These are phyloP conservation scores for Oenanthe melanoleuca DNA, from an alignment of 2,113 vertebrate species.

Conservation along the genomic window DNA sequence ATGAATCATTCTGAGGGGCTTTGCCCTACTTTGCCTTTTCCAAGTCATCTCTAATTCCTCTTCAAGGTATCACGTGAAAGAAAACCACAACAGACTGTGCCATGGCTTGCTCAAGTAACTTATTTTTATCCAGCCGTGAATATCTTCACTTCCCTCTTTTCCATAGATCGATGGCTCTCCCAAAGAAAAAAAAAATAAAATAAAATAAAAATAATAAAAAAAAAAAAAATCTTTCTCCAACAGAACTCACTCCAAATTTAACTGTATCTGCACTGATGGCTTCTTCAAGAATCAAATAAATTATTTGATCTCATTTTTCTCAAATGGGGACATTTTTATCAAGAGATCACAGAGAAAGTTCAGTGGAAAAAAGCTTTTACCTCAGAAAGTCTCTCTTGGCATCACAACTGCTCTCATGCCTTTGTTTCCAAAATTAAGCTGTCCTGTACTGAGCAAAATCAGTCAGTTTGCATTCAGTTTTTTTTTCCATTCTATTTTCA, in stretches of 20 bases:
- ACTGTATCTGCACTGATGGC: not conserved
- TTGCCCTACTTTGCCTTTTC: slow-evolving; percentile 56
- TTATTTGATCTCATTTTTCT: not conserved
- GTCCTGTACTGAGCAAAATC: not conserved
- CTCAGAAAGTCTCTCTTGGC: not conserved
- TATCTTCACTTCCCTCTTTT: slow-evolving; percentile 67
- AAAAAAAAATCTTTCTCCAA: not conserved
- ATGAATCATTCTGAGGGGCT: slow-evolving; percentile 28
- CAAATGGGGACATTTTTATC: not conserved
- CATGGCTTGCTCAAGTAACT: slow-evolving; percentile 65
- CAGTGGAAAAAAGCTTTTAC: not conserved
- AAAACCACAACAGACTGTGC: slow-evolving; percentile 66
- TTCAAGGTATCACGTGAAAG: slow-evolving; percentile 62
- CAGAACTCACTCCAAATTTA: not conserved
- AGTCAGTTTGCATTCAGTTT: not conserved
- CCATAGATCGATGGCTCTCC: slow-evolving; percentile 36
- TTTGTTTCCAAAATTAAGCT: not conserved
- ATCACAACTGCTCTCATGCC: not conserved
- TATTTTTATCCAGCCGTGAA: slow-evolving; percentile 65
- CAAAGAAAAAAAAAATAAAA: too few species aligned
- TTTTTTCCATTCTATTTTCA: not conserved
- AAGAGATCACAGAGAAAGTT: not conserved
- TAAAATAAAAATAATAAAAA: too few species aligned
- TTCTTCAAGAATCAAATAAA: not conserved
- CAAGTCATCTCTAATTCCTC: slow-evolving; percentile 65